Evolutionary conservation across 1,140 invertebrate species (phyloP).

Genomic region (Zophobas morio): DNA sequence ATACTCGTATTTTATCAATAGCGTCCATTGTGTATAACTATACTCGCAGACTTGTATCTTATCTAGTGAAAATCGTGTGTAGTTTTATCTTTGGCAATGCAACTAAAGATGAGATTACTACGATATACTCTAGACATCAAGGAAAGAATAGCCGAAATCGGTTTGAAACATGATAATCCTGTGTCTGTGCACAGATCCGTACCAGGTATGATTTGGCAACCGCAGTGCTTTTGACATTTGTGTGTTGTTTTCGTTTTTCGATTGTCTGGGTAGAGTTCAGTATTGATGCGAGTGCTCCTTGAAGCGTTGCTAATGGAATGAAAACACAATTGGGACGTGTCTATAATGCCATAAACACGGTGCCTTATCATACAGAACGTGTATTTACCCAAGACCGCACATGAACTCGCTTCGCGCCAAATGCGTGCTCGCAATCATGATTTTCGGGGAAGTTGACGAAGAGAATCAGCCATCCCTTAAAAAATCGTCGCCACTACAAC

Average conservation of each 20-base stretch:
- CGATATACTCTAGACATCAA: too few species aligned
- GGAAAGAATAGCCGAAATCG: too few species aligned
- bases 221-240: conserved; percentile 17
- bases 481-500: conserved; percentile 8
- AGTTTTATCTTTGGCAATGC: too few species aligned
- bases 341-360: conserved; percentile 55
- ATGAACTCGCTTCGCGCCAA: conserved; percentile 48
- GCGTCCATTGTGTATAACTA: too few species aligned
- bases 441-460: conserved; percentile 36
- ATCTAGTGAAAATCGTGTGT: too few species aligned
- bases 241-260: conserved; percentile 35
- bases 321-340: conserved; percentile 58
- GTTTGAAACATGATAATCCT: too few species aligned
- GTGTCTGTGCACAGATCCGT: background rate
- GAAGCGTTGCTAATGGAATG: conserved; percentile 55
- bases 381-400: conserved; percentile 53
- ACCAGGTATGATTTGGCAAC: background rate
- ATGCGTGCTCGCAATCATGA: conserved; percentile 53
- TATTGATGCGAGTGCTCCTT: conserved; percentile 40
- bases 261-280: conserved; percentile 34
- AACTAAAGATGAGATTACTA: too few species aligned
- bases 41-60: too few species aligned
- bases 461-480: conserved; percentile 23
- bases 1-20: too few species aligned
- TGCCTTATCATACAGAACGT: conserved; percentile 52